These are phyloP conservation scores for Battus philenor DNA, from an alignment of 1,140 invertebrate species.

Conservation along the genomic window DNA sequence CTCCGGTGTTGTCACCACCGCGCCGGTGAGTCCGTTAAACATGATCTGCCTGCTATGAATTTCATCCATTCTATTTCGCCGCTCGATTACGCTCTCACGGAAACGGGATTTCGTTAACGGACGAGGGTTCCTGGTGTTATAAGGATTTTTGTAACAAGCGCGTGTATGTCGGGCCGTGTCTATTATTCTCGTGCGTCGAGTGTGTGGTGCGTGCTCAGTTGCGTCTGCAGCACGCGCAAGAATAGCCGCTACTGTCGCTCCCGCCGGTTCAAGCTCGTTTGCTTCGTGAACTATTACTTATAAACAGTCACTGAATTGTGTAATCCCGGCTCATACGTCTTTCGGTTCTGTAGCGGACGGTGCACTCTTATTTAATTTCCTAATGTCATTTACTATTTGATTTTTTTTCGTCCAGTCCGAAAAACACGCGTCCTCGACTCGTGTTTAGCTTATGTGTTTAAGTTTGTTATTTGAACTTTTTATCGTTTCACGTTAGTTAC, in stretches of 20 bases:
- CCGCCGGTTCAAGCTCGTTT: conserved; percentile 27
- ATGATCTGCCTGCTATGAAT: conserved; percentile 31
- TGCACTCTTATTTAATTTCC: conserved; percentile 6
- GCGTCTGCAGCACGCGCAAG: conserved; percentile 55
- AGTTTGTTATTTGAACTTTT: conserved; percentile 10
- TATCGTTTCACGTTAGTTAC: conserved; percentile 15
- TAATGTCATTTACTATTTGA: conserved; percentile 15
- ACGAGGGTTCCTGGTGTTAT: conserved; percentile 40
- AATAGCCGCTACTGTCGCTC: conserved; percentile 51
- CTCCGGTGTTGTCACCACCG: conserved; percentile 64
- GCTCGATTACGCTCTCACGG: conserved; percentile 46
- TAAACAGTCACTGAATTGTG: conserved; percentile 35
- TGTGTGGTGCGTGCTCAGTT: conserved; percentile 61
- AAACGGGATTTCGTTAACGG: conserved; percentile 50
- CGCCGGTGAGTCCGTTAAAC: conserved; percentile 35
- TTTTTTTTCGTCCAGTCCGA: conserved; percentile 1
- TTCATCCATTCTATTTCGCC: conserved; percentile 40
- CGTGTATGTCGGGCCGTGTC: conserved; percentile 30
- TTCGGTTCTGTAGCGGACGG: conserved; percentile 18
- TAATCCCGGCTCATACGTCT: conserved; percentile 24
- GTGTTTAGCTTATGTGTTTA: conserved; percentile 1
- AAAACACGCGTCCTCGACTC: conserved; percentile 4
- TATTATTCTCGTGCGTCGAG: conserved; percentile 50
- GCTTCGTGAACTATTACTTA: conserved; percentile 19
- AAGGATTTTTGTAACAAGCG: conserved; percentile 47